Evolutionary conservation across 2,113 vertebrate species (phyloP), one percentile per base, ranked within the genome.

Genomic region (Phalacrocorax pelagicus): DNA sequence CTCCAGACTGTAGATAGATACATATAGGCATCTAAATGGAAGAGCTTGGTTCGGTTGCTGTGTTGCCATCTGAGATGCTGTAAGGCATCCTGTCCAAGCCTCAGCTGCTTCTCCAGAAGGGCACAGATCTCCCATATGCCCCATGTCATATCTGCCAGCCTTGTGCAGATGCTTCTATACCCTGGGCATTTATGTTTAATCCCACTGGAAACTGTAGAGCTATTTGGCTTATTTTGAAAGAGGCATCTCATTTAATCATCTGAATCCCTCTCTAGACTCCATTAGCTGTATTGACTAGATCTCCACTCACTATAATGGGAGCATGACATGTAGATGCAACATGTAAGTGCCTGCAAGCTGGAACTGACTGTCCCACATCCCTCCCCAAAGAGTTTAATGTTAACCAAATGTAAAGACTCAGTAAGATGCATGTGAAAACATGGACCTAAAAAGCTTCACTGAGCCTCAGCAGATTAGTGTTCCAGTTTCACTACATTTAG

Each of bases 401-500:
- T 88, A 24, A 15, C 22, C n/a, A 57, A 44, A 36, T 82, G 26
- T 65, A 82, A 94, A 91, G 42, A 46, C 29, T 82, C n/a, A 36
- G 0, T 81, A 69, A 92, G 21, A 92, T 26, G 63, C 71, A 8
- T 96, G 78, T 88, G 62, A 96, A 95, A 88, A 51, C 79, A 70
- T 18, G 67, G 67, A 54, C 71, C 42, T 70, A 58, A 88, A 91
- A 88, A 59, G 58, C 75, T 94, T 88, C 55, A 58, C n/a, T 58
- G 62, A 92, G 46, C 24, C 42, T 86, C 79, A 88, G 66, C 75
- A 94, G 62, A 70, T 89, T 65, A 57, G 71, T 59, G 26, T 83
- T 90, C 67, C 32, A 71, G 63, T 95, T 96, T 95, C 79, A 55
- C 58, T 86, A 80, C 29, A 78, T 77, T 93, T 86, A 95, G 71